Conservation (phyloP, 30 jellyfish, hydroid and myxozoan species). For the Catostylus mosaicus region DNA sequence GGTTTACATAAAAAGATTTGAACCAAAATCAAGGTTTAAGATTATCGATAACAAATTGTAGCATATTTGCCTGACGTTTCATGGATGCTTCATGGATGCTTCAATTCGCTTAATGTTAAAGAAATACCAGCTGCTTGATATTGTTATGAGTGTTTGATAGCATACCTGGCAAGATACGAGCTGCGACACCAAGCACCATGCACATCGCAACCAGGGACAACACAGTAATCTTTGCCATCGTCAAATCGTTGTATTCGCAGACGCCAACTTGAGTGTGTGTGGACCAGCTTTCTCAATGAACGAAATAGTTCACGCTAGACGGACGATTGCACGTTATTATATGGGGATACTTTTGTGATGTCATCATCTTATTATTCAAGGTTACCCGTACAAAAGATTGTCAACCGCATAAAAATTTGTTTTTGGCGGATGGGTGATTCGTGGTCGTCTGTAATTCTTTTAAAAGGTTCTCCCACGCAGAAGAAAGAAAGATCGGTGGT, state of each 20-base stretch:
- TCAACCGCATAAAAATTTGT: constrained; percentile 9
- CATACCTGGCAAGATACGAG: not conserved
- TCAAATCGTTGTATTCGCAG: not conserved
- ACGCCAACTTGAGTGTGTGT: not conserved
- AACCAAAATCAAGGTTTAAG: no score
- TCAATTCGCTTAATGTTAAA: no score
- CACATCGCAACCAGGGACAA: not conserved
- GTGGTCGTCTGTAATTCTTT: not conserved
- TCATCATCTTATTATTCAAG: not conserved
- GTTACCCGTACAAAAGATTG: not conserved
- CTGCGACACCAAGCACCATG: not conserved
- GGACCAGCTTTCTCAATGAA: constrained; percentile 6
- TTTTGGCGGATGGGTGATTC: not conserved
- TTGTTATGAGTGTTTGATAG: no score
- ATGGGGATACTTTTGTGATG: not conserved
- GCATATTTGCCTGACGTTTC: no score
- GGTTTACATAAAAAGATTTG: no score
- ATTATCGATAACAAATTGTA: no score
- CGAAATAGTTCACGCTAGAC: not conserved
- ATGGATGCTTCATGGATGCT: no score
- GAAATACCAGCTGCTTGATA: no score
- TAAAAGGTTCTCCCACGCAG: constrained; percentile 9
- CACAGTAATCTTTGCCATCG: not conserved
- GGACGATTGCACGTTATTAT: constrained; percentile 13
- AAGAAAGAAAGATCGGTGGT: not conserved